A percentile compares a stretch with the other conserved stretches of the same genome.
phyloP scores from a whole-genome alignment of 2,888 invertebrate species.

The Trissolcus japonicus region DNA sequence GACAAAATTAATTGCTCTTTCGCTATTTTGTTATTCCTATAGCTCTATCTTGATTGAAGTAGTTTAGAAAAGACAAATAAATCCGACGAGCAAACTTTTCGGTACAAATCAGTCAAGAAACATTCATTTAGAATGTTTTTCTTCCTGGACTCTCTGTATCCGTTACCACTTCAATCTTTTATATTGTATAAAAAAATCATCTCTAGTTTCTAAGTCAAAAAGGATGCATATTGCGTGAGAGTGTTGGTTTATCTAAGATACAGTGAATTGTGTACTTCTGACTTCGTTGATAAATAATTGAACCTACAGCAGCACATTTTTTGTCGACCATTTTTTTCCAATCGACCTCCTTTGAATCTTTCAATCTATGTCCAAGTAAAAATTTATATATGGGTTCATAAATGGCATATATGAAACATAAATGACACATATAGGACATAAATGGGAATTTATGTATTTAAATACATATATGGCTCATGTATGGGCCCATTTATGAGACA shows the following conservation, averaged over 20 bases:
- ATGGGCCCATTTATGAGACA: too few relatives aligned
- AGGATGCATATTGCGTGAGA: constrained; percentile 64
- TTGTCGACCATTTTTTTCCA: too few relatives aligned
- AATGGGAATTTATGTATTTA: too few relatives aligned
- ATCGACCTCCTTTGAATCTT: background rate
- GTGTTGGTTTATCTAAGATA: constrained; percentile 50
- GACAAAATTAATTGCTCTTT: constrained; percentile 24
- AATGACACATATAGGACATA: too few relatives aligned
- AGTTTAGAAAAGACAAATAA: background rate
- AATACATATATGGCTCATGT: too few relatives aligned
- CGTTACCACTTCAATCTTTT: constrained; percentile 46
- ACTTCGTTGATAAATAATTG: constrained; percentile 10
- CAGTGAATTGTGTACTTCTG: constrained; percentile 46
- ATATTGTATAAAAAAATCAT: constrained; percentile 49
- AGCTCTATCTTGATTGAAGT: too few relatives aligned
- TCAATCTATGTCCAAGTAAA: too few relatives aligned
- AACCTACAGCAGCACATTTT: too few relatives aligned
- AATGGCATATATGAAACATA: too few relatives aligned
- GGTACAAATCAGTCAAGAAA: background rate
- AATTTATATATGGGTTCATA: too few relatives aligned
- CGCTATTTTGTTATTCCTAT: too few relatives aligned
- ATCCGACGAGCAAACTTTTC: background rate
- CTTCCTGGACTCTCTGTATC: constrained; percentile 14
- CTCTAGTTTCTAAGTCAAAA: constrained; percentile 61
- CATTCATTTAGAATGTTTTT: background rate